Base-by-base conservation (phyloP, 2,888 invertebrate species). In the Leucoptera coffeella region DNA sequence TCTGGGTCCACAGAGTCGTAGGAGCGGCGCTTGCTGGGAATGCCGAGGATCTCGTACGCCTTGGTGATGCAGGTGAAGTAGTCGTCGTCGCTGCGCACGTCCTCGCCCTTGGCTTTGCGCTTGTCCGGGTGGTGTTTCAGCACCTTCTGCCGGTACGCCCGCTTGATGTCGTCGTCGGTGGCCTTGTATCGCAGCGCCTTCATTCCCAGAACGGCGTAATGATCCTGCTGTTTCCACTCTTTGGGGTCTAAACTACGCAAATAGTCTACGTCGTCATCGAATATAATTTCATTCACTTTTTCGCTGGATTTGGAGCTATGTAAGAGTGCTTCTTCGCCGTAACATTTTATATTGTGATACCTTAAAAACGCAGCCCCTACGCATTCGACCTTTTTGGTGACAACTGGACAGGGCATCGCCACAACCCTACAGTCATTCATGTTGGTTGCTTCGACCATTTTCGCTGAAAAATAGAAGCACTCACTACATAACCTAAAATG, bases 61-160 rank as follows among this genome's bases (percentile, higher is more conserved):
- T 90, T 90, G 2, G 96, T 97, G 40, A 99, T 99, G 53, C 97
- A 97, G 0, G 95, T 93, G 57, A 97, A 99, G 59, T 97, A 97
- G 64, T 97, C 97, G 43, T 93, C 90, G 40, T 95, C 94, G 3
- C 83, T 79, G 33, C 83, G 78, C 17, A 92, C 79, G 37, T 89
- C 87, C 55, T 93, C 89, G 3, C 93, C 93, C 46, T 82, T 77
- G 4, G 85, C 87, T 74, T 90, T 88, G 41, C 97, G 80, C 58
- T 99, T 99, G 54, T 99, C 99, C 0, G 99, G 99, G 67, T 99
- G 99, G 54, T 99, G 97, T 43, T 83, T 85, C 27, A 99, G 69
- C 14, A 69, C 69, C 33, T 69, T 69, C 38, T 69, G 83, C 34
- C 86, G 77, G 78, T 95, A 97, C 13, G 95, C 93, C 45, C 84